Evolutionary conservation across 2,797 vertebrate genomes (phyloP).

Genomic region (Ispidina picta): DNA sequence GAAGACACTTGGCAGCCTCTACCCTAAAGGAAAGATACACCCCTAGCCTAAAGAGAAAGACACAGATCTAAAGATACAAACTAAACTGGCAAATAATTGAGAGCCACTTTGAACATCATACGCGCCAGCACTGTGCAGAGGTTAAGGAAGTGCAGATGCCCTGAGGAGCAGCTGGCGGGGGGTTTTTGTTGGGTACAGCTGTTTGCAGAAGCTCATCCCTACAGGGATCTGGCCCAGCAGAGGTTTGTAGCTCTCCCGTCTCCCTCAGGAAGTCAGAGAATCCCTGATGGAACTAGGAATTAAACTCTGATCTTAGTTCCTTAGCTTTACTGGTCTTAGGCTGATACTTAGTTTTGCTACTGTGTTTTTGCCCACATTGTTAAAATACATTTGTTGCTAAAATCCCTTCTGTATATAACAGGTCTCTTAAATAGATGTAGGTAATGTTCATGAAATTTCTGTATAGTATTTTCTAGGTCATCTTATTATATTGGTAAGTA

Average conservation of each 20-base stretch:
- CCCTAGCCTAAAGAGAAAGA: not conserved
- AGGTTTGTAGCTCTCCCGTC: not conserved
- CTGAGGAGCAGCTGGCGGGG: not conserved
- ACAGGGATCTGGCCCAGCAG: not conserved
- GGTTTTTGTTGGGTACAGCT: not conserved
- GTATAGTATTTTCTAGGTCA: not conserved
- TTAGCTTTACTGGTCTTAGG: not conserved
- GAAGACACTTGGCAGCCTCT: not conserved
- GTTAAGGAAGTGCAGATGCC: not conserved
- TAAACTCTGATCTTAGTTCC: not conserved
- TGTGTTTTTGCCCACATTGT: not conserved
- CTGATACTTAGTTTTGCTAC: not conserved
- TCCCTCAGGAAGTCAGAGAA: not conserved
- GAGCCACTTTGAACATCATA: not conserved
- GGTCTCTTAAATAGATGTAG: not conserved
- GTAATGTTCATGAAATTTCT: not conserved
- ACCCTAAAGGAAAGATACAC: not conserved
- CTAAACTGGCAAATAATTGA: not conserved
- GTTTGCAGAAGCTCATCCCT: not conserved
- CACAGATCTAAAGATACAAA: not conserved
- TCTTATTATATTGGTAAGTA: not conserved
- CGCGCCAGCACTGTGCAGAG: accelerated
- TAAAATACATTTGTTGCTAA: not conserved
- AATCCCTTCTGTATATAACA: not conserved
- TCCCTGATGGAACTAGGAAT: not conserved